Conservation (phyloP, 2,113 vertebrate genomes). For the Chrysochloris asiatica region DNA sequence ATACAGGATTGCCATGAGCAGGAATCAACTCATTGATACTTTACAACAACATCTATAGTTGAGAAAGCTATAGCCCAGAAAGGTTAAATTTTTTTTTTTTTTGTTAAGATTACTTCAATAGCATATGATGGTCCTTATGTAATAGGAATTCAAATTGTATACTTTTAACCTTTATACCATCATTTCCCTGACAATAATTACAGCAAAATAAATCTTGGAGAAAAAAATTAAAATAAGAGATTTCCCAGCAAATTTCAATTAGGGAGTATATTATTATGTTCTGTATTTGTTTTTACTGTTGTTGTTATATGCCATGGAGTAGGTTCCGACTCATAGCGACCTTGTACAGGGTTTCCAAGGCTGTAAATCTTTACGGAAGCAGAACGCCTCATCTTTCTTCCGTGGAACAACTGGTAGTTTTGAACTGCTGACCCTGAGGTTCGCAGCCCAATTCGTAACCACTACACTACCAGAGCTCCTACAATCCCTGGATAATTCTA, state of each 20-base stretch:
- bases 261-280: slow-evolving; percentile 4
- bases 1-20: too few species aligned
- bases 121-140: background rate
- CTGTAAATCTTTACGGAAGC: too few species aligned
- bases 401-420: too few species aligned
- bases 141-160: background rate
- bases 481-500: background rate
- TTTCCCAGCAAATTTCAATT: background rate
- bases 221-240: background rate
- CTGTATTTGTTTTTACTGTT: background rate
- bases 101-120: background rate
- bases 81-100: background rate
- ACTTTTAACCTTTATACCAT: background rate
- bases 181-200: background rate
- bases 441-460: too few species aligned
- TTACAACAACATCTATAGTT: too few species aligned
- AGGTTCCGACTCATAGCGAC: too few species aligned
- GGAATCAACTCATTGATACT: too few species aligned
- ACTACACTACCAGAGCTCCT: too few species aligned
- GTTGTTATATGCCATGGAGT: too few species aligned
- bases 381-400: too few species aligned
- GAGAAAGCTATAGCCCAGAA: background rate
- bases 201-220: background rate
- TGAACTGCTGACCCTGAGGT: too few species aligned
- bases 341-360: too few species aligned